Evolutionary conservation across 2,113 vertebrate species (phyloP).

Genomic region (Thamnaconus septentrionalis): DNA sequence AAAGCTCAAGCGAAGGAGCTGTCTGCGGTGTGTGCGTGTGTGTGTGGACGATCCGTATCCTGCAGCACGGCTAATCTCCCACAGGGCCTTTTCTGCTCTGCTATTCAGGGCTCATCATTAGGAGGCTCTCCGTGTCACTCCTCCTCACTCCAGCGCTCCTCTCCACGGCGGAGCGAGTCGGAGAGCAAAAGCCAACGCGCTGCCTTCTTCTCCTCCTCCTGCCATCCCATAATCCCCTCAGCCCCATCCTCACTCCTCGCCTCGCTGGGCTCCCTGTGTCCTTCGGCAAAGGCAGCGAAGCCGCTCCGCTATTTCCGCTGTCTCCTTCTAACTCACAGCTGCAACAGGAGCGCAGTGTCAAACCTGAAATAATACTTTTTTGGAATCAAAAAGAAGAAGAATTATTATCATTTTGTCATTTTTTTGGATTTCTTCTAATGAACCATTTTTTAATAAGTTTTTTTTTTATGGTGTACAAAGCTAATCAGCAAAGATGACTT

Average conservation of each 20-base stretch:
- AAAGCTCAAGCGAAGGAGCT: slow-evolving; percentile 6
- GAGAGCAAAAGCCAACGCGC: slow-evolving; percentile 14
- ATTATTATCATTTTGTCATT: too few relatives aligned
- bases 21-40: slow-evolving; percentile 8
- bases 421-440: too few relatives aligned
- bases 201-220: slow-evolving; percentile 7
- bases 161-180: slow-evolving; percentile 16
- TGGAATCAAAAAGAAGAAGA: too few relatives aligned
- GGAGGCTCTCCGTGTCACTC: slow-evolving; percentile 52
- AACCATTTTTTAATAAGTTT: too few relatives aligned
- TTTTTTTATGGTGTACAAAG: too few relatives aligned
- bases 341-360: too few relatives aligned
- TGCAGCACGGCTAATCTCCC: slow-evolving; percentile 33
- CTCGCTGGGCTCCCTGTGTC: slow-evolving; percentile 9
- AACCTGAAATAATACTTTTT: too few relatives aligned
- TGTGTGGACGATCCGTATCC: slow-evolving; percentile 19
- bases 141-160: slow-evolving; percentile 43
- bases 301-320: neutral
- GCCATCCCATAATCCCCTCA: neutral
- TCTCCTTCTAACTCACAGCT: neutral
- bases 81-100: slow-evolving; percentile 27
- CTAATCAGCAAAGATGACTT: too few relatives aligned
- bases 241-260: slow-evolving; percentile 17
- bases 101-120: slow-evolving; percentile 53
- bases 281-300: too few relatives aligned